Conservation (phyloP, 2,113 vertebrate species). For the Lasiurus cinereus region DNA sequence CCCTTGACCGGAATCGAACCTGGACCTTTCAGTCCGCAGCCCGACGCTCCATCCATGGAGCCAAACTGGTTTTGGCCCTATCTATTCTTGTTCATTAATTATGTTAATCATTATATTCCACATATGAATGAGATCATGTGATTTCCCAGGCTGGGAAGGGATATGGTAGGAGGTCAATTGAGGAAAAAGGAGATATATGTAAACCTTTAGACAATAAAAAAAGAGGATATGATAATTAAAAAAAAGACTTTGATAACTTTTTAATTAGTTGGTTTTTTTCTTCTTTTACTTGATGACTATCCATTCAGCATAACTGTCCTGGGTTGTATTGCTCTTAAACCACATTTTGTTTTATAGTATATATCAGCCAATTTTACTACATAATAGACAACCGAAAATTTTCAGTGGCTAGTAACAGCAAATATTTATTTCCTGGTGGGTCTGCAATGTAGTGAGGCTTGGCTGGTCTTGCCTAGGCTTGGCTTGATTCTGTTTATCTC, state of each 20-base stretch:
- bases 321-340: neutral
- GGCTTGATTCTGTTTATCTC: neutral
- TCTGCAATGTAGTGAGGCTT: neutral
- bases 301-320: neutral
- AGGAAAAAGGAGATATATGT: too few species aligned
- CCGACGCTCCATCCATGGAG: too few species aligned
- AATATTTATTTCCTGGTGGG: neutral
- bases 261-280: neutral
- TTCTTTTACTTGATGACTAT: neutral
- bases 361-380: neutral
- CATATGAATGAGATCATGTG: too few species aligned
- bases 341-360: neutral
- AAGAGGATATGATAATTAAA: too few species aligned
- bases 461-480: neutral
- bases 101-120: too few species aligned
- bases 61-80: too few species aligned
- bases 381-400: neutral
- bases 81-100: too few species aligned
- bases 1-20: too few species aligned
- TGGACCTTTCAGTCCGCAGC: too few species aligned
- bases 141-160: too few species aligned
- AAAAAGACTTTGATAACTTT: constrained; percentile 42
- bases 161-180: too few species aligned
- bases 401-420: neutral
- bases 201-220: too few species aligned